Evolutionary conservation across 2,888 invertebrate species (phyloP), one percentile per base, ranked within the genome.

Genomic region (Erebia palarica): DNA sequence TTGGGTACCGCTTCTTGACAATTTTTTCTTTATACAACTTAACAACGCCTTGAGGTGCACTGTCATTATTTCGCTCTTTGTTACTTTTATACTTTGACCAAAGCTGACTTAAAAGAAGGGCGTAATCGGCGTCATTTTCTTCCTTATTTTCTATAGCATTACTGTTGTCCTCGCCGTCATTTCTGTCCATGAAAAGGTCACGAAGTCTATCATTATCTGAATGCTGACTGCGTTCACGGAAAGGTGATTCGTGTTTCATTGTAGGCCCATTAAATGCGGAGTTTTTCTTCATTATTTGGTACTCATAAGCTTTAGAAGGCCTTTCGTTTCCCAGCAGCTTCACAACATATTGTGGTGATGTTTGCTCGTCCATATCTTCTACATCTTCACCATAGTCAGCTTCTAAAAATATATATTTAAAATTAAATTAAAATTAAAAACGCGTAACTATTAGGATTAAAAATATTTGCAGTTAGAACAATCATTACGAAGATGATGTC

Each of bases 21-120:
- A 89, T 80, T 80, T 91, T 93, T 27, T 93, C 92, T 75, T 93
- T 93, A 72, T 89, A 92, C 49, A 93, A 79, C 78, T 91, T 91
- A 0, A 92, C 89, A 5, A 93, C 84, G n/a, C 93, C 93, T 81
- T 91, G 90, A 18, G 88, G 87, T 44, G 84, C 85, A 36, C 82
- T 81, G 64, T 91, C 87, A 75, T 88, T 84, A 9, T 77, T 76
- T 74, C 93, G 90, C 61, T 78, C 84, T 77, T 89, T 91, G 68
- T 89, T 87, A 65, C 88, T 90, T 80, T 94, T 93, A 78, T 95
- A 95, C 80, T 94, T 94, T 47, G 94, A 92, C 94, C 94, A 95
- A 11, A 95, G 85, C 75, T 94, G 92, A 68, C 93, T 90, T 61
- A 95, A 80, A 21, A 94, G 85, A 60, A 94, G 85, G 8, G 94